phyloP scores from a whole-genome alignment of 1,140 invertebrate genomes.

The Drosophila navojoa region DNA sequence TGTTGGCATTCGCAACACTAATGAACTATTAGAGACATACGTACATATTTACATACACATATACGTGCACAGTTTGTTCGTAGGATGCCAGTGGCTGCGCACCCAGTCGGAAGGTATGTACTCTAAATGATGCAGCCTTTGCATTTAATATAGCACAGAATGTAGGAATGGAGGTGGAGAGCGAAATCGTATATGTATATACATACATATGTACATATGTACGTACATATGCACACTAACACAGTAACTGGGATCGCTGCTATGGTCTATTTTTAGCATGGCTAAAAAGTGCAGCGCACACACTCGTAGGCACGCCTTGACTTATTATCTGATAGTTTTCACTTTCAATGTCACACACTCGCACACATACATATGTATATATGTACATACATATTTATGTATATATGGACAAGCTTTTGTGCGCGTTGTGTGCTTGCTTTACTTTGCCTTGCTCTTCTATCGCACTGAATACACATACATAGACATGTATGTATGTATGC shows the following conservation, averaged over 20 bases:
- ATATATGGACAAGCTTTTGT: not conserved
- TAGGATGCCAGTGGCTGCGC: constrained; percentile 16
- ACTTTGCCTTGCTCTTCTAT: constrained; percentile 7
- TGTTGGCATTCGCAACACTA: constrained; percentile 19
- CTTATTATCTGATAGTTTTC: constrained; percentile 81
- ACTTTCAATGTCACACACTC: constrained; percentile 65
- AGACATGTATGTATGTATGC: too few species aligned
- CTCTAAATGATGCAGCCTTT: not conserved
- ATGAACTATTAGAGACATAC: constrained; percentile 19
- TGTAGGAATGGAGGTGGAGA: too few species aligned
- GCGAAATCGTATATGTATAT: not conserved
- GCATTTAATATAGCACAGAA: not conserved
- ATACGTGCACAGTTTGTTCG: not conserved
- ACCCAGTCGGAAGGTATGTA: constrained; percentile 16
- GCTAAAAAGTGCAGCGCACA: constrained; percentile 60
- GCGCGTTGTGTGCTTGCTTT: constrained; percentile 4
- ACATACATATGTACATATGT: too few species aligned
- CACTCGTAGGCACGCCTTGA: constrained; percentile 24
- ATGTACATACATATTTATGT: too few species aligned
- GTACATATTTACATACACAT: not conserved
- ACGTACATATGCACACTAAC: not conserved
- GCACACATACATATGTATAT: not conserved
- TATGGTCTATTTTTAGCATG: constrained; percentile 30
- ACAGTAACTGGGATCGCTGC: not conserved
- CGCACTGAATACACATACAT: too few species aligned